Evolutionary conservation across 23 tunicate genomes (phyloP).

Genomic region (Halocynthia aurantium): DNA sequence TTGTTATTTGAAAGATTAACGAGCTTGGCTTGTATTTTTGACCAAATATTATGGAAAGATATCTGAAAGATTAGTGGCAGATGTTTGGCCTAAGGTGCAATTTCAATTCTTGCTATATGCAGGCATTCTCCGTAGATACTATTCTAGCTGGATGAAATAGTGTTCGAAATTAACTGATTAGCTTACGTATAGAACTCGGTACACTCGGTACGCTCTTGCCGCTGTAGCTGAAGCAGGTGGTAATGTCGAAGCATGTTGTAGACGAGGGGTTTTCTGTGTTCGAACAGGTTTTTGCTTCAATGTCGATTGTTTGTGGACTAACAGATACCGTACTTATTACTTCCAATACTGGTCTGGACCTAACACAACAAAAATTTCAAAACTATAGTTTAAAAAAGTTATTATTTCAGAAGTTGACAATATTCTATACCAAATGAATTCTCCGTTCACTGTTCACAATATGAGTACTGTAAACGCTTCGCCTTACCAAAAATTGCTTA

Average conservation of each 20-base stretch:
- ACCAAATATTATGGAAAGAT: too few relatives aligned
- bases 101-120: too few relatives aligned
- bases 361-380: not conserved
- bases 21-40: too few relatives aligned
- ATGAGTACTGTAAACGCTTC: too few relatives aligned
- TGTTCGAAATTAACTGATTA: not conserved
- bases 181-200: constrained; percentile 23
- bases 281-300: constrained; percentile 39
- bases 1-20: too few relatives aligned
- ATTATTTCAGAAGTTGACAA: not conserved
- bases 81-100: too few relatives aligned
- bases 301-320: constrained; percentile 40
- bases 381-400: not conserved
- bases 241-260: constrained; percentile 50
- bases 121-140: too few relatives aligned
- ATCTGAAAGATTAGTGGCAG: too few relatives aligned
- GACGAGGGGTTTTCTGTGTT: not conserved
- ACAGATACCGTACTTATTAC: constrained; percentile 16
- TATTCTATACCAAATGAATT: not conserved
- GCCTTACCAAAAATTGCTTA: too few relatives aligned
- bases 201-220: constrained; percentile 54
- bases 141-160: too few relatives aligned
- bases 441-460: too few relatives aligned
- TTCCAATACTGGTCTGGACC: constrained; percentile 70
- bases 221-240: constrained; percentile 59